A percentile compares a stretch with the other conserved stretches of the same genome.
phyloP scores from a whole-genome alignment of 1,140 invertebrate genomes.

The Adelges cooleyi region DNA sequence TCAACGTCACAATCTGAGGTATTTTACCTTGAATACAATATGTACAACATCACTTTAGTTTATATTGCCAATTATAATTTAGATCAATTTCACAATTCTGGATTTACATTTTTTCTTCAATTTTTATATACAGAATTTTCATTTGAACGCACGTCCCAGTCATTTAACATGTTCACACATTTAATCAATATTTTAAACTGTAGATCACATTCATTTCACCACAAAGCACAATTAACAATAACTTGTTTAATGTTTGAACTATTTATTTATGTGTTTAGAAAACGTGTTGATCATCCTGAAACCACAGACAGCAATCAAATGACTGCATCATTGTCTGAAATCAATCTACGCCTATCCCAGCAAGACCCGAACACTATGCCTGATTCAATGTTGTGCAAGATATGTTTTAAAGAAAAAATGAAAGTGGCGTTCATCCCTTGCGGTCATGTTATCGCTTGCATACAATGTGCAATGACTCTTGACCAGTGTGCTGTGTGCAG shows the following conservation, averaged over 20 bases:
- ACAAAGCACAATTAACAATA: too few species aligned
- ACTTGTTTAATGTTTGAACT: too few species aligned
- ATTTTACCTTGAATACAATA: conserved; percentile 9
- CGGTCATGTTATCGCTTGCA: conserved; percentile 78
- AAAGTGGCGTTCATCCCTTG: conserved; percentile 78
- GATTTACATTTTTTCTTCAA: not conserved
- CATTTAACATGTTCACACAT: too few species aligned
- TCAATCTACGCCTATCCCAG: not conserved
- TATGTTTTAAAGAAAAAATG: conserved; percentile 68
- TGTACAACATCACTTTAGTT: too few species aligned
- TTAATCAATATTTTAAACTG: too few species aligned
- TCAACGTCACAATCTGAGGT: not conserved
- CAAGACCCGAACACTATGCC: conserved; percentile 5
- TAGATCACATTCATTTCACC: too few species aligned
- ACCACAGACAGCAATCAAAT: not conserved
- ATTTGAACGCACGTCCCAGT: too few species aligned
- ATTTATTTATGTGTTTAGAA: not conserved
- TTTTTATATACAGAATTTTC: not conserved
- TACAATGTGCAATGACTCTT: conserved; percentile 65
- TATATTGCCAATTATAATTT: too few species aligned
- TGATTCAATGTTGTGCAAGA: conserved; percentile 43
- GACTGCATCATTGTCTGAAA: not conserved
- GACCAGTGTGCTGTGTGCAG: conserved; percentile 72
- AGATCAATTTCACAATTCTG: too few species aligned
- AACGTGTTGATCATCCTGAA: not conserved